Evolutionary conservation across 2,113 vertebrate genomes (phyloP), one percentile per base, ranked within the genome.

Genomic region (Phyllopteryx taeniolatus): DNA sequence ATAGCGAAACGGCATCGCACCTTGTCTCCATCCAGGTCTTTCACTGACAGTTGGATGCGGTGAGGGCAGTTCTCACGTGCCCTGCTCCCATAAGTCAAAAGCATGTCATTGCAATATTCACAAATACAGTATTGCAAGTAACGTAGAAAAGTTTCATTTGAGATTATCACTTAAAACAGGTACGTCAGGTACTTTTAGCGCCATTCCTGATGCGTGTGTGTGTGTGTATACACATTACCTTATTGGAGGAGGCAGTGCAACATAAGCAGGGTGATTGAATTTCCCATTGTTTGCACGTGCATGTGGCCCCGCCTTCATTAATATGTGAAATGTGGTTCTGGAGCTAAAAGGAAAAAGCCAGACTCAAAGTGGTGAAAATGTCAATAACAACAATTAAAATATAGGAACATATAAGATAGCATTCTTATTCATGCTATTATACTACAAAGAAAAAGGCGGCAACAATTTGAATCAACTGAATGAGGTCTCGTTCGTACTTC

Each of bases 1-100:
- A 12, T 56, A 9, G 83, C 88, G 20, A 88, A 92, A 62, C 88
- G 89, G 67, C 91, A 92, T 20, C 35, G 80, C 2, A 93, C 83
- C 33, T 2, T 74, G 79, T 93, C 92, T 3, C 87, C 84, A 9
- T 93, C 92, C 73, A 79, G 62, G 65, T 93, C 92, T 66, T 77
- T 88, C 12, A 86, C 84, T 0, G 85, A 79, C 70, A 93, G 51
- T 5, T 3, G 8, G 75, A 91, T 78, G 70, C 77, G 35, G 0
- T 73, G 86, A 27, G 84, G 67, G 65, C 91, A 93, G 68, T 82
- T 78, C 43, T 68, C 77, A 7, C 44, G 77, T 8, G 85, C 76
- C 68, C 92, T 93, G 82, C n/a, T 62, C 22, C 4, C 31, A 59
- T 1, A 14, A 27, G 43, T 74, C 49, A 66, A 71, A 33, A 71